Evolutionary conservation across 2,888 invertebrate genomes (phyloP).

Genomic region (Heliconius ismenius): DNA sequence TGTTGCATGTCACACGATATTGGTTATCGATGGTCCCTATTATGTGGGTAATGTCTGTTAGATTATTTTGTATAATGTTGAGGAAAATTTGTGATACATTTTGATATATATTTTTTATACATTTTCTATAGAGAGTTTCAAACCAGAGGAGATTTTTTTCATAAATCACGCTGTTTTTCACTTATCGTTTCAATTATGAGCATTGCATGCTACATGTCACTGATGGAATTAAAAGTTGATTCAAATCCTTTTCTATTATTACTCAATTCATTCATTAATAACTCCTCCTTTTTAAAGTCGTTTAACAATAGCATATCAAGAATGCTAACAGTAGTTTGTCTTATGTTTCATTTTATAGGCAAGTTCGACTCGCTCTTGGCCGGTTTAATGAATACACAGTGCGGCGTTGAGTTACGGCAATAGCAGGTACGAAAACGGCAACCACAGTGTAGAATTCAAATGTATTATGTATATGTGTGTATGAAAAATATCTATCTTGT

Average conservation of each 20-base stretch:
- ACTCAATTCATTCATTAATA: too few species aligned
- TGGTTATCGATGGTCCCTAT: constrained; percentile 38
- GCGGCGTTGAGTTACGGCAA: not conserved
- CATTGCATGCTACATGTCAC: too few species aligned
- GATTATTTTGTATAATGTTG: constrained; percentile 20
- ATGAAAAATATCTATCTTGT: not conserved
- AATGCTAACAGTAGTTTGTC: too few species aligned
- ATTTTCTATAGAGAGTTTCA: not conserved
- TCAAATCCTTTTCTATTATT: too few species aligned
- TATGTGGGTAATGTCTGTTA: constrained; percentile 27
- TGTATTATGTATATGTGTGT: too few species aligned
- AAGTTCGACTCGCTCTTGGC: too few species aligned
- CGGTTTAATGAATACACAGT: not conserved
- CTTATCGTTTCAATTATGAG: not conserved
- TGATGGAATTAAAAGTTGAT: too few species aligned
- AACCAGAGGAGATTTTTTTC: not conserved
- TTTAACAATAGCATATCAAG: too few species aligned
- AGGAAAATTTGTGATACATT: not conserved
- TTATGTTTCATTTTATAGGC: too few species aligned
- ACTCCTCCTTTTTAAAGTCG: too few species aligned
- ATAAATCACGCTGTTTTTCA: not conserved
- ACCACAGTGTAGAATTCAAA: not conserved
- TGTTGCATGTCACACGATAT: constrained; percentile 39
- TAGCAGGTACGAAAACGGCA: not conserved
- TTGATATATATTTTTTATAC: not conserved